Evolutionary conservation across 2,888 invertebrate genomes (phyloP).

Genomic region (Tipula confusa): DNA sequence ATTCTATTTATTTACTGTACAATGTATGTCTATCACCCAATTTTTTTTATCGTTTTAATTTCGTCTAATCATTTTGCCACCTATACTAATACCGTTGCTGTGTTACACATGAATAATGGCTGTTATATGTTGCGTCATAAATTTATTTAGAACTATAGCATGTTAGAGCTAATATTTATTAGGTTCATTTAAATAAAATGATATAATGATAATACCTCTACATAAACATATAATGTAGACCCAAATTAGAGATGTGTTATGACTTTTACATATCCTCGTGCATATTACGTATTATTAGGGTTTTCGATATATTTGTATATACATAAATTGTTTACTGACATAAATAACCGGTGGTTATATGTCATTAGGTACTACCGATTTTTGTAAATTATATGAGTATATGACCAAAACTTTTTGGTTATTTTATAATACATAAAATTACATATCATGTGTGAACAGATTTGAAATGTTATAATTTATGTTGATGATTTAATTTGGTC

Average conservation of each 20-base stretch:
- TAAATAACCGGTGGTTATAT: neutral
- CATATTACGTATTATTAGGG: neutral
- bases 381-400: neutral
- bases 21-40: neutral
- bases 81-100: neutral
- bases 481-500: neutral
- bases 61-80: neutral
- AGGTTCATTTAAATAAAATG: neutral
- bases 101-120: no score
- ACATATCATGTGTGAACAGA: neutral
- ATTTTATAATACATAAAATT: neutral
- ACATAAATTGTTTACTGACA: neutral
- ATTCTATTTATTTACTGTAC: neutral
- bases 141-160: neutral
- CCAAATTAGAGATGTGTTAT: neutral
- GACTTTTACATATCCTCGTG: neutral
- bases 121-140: neutral
- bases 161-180: neutral
- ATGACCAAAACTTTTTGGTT: neutral
- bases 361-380: neutral
- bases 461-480: neutral
- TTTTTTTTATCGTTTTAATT: neutral
- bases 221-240: neutral
- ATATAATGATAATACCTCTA: neutral
- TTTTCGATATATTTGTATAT: neutral